Base-by-base conservation (phyloP, 2,888 invertebrate species). In the Neuroscelio doddi region DNA sequence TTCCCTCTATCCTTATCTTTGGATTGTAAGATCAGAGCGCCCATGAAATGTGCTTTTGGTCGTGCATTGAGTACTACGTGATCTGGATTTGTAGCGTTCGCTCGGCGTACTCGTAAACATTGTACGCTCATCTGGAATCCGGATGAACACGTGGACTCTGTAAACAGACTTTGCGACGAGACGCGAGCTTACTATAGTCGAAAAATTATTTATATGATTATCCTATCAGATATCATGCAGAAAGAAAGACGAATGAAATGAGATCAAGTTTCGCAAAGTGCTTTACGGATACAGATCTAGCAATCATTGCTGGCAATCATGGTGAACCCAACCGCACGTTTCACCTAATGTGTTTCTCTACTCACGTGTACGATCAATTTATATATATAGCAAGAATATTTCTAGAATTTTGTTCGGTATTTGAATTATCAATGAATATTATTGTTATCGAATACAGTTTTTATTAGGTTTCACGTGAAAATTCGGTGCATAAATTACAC, bases 41-140 rank as follows among this genome's bases (percentile, higher is more conserved):
- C 63, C 72, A 62, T 61, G 73, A 70, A 70, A 74, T 71, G 73
- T 63, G 70, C 63, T 70, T 68, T 72, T 51, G 76, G 65, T 73
- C 73, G 72, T 72, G 69, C 69, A 74, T 71, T 69, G 68, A 65
- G 70, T 50, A 49, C 68, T 69, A 71, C 73, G 74, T 74, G 75
- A 73, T 70, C 66, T 41, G 75, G 68, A 69, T 71, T 65, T 65
- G 63, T 68, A 75, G 59, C 68, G 66, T 45, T 53, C 46, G 38
- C 42, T 16, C 50, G 38, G 38, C 59, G 64, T 68, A 57, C 70
- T 74, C 65, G 73, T 65, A 74, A 71, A 68, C 72, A 58, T 57
- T 38, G 51, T 53, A 66, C 67, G 58, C 62, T 53, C 58, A 58
- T 59, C 63, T 53, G 46, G 45, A 58, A 64, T 64, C 53, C 34